Percentiles rank a stretch among this genome's conserved stretches.
Conservation (phyloP, 2,888 invertebrate species). For the Gymnoscelis rufifasciata region DNA sequence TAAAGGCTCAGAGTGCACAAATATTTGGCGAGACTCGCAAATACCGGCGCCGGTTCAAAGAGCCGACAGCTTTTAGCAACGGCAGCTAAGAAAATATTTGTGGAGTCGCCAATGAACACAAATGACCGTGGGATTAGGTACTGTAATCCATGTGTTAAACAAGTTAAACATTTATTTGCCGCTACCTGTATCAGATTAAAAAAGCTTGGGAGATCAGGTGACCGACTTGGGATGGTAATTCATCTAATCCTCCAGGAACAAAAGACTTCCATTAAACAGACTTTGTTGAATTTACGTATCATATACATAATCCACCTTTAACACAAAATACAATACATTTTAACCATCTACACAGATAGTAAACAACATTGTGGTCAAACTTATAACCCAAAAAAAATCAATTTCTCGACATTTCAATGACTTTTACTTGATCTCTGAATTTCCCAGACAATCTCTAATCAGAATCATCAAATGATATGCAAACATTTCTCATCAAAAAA, state of each 20-base stretch:
- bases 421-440: not conserved
- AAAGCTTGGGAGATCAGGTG: conserved; percentile 1
- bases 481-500: not conserved
- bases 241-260: no score
- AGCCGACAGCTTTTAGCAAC: conserved; percentile 40
- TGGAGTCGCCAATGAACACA: conserved; percentile 68
- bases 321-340: no score
- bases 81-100: conserved; percentile 72
- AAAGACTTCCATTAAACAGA: no score
- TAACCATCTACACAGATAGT: no score
- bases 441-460: not conserved
- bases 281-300: no score
- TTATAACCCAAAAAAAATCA: not conserved
- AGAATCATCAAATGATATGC: not conserved
- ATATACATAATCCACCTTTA: no score
- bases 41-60: conserved; percentile 61
- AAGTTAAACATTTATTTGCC: conserved; percentile 19
- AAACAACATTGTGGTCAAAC: no score
- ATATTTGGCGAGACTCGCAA: conserved; percentile 71
- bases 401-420: not conserved
- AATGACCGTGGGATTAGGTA: conserved; percentile 72
- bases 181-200: conserved; percentile 19
- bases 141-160: conserved; percentile 28
- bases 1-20: conserved; percentile 42
- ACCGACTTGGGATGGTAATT: no score